Base-by-base conservation (phyloP, 2,113 vertebrate genomes). In the Holacanthus passer region DNA sequence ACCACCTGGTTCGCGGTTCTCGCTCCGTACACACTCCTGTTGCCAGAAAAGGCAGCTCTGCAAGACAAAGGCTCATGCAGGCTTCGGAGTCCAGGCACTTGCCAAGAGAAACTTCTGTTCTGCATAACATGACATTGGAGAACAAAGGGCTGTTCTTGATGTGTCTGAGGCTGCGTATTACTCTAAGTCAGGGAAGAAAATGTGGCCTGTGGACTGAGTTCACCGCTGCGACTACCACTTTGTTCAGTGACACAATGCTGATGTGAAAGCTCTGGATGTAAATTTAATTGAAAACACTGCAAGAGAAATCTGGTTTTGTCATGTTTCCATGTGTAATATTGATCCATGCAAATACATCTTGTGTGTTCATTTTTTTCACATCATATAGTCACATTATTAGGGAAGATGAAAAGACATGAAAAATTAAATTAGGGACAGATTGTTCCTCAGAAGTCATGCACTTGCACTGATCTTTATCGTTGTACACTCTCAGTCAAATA, bases 61-160 rank as follows among this genome's bases (percentile, higher is more conserved):
- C 76, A 62, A 84, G 88, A 91, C 86, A 89, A 87, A 89, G 59
- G 47, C 67, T 93, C 88, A 88, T 79, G 86, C 83, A 91, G 86
- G 43, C 27, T 62, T n/a, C 48, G 14, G 27, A 77, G 73, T n/a
- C 16, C 52, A 31, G 48, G 41, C 64, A 22, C 56, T 66, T 50
- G 93, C 93, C 94, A 93, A 93, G 68, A 93, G 80, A 93, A 94
- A 93, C 86, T 20, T 90, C 84, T 81, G 89, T 85, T 85, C 73
- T 67, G 79, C 80, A 88, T 86, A 91, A 88, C 77, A 76, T 86
- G 84, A 85, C 81, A 74, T 35, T 27, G 37, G 73, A 92, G 89
- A 92, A 91, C 89, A 88, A 90, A 91, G 81, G 47, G 81, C 83
- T 81, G 84, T 81, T 90, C 87, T 90, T 68, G 50, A 82, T 90